A percentile compares a stretch with the other conserved stretches of the same genome.
Evolutionary conservation across 2,888 invertebrate genomes (phyloP).

Genomic region (Cecidostiba fungosa): DNA sequence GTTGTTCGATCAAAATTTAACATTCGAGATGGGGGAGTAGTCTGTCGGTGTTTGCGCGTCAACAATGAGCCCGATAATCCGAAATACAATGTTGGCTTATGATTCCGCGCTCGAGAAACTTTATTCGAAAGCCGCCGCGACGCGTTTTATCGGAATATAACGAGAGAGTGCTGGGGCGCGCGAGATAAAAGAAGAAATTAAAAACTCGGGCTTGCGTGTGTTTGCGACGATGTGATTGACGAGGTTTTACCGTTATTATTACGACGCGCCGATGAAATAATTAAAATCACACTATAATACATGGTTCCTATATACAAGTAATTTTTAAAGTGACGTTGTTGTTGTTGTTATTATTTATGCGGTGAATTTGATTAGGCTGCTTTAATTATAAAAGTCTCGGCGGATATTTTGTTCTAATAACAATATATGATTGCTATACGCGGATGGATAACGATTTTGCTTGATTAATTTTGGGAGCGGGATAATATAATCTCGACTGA

Average conservation of each 20-base stretch:
- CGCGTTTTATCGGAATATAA: not conserved
- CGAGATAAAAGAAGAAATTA: not conserved
- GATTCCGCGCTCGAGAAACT: conserved; percentile 19
- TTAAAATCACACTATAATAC: conserved; percentile 2
- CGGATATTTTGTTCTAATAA: conserved; percentile 54
- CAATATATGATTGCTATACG: conserved; percentile 42
- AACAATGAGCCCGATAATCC: conserved; percentile 50
- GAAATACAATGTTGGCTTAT: conserved; percentile 43
- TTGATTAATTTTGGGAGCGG: conserved; percentile 56
- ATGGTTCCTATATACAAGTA: conserved; percentile 17
- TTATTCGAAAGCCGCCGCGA: not conserved
- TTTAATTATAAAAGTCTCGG: conserved; percentile 61
- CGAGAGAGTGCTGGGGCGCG: not conserved
- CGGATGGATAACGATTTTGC: conserved; percentile 55
- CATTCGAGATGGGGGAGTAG: conserved; percentile 7
- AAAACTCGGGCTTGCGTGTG: not conserved
- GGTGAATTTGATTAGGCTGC: conserved; percentile 58
- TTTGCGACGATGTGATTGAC: not conserved
- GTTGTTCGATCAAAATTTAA: conserved; percentile 47
- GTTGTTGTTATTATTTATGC: conserved; percentile 21
- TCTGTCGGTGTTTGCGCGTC: conserved; percentile 38
- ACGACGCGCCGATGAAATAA: not conserved
- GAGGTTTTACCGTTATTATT: conserved; percentile 25
- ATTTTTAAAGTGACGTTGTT: conserved; percentile 26
- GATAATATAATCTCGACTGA: conserved; percentile 46